Base-by-base conservation (phyloP, 2,888 invertebrate genomes). In the Drosophila silvestris region DNA sequence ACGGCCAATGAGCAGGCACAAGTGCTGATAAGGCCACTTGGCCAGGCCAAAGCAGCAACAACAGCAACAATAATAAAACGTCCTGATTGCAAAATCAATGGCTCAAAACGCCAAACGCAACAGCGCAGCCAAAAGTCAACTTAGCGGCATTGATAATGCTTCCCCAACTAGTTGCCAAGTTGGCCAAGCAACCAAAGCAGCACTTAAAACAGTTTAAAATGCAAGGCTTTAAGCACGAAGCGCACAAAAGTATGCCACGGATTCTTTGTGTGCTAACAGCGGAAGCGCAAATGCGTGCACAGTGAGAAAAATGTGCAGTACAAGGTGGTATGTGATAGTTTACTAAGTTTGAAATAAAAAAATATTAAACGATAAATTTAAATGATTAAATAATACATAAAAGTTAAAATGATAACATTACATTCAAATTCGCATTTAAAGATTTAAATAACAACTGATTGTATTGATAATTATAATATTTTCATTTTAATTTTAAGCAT, bases 1-100 rank as follows among this genome's bases (percentile, higher is more conserved):
- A 69, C 66, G 59, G 68, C 60, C 67, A 72, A 75, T 72, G 79
- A 68, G 58, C 72, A 65, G 61, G 51, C 59, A 39, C 39, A 75
- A 70, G 62, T 74, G 71, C 71, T 77, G 77, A 57, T 77, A 74
- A 72, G 62, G 64, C 68, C 35, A 60, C 67, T 74, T 67, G 59
- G 59, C 64, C 67, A 32, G 28, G 66, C 63, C 70, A 74, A 54
- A 59, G 65, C 71, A 76, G 70, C 69, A 70, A 53, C 72, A 77
- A 60, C 54, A 70, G 70, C 44, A 53, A 64, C 72, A 70, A 73
- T 65, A 70, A 66, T 74, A 9, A 57, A 76, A 63, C 67, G 67
- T 71, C 35, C 41, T 85, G 87, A 87, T 90, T 78, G 72, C 79
- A 85, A 87, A 87, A 90, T 87, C 90, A 89, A 87, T 87, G 87